These are phyloP conservation scores for Hanleya hanleyi DNA, from an alignment of 2,888 invertebrate genomes.

Conservation along the genomic window DNA sequence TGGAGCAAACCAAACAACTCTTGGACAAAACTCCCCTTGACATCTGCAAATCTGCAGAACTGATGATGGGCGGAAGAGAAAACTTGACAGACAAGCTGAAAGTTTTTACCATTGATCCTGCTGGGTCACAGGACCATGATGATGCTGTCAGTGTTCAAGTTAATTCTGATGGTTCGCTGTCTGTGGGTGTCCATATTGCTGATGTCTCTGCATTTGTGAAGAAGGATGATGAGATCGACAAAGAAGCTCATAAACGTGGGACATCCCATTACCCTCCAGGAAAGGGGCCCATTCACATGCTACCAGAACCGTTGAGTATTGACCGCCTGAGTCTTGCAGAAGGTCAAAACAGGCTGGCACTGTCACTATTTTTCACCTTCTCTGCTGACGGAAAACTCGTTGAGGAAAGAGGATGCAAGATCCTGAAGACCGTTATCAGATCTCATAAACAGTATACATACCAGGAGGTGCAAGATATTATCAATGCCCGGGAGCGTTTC, in stretches of 20 bases:
- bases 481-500: background rate
- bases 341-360: background rate
- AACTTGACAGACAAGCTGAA: slow-evolving; percentile 36
- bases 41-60: background rate
- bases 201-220: slow-evolving; percentile 45
- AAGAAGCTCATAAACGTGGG: slow-evolving; percentile 44
- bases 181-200: slow-evolving; percentile 53
- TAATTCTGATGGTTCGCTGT: slow-evolving; percentile 18
- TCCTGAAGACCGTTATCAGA: too few species aligned
- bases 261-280: slow-evolving; percentile 42
- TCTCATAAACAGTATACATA: too few species aligned
- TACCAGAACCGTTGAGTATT: slow-evolving; percentile 51
- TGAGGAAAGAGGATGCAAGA: too few species aligned
- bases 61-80: slow-evolving; percentile 20
- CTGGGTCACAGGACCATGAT: slow-evolving; percentile 44
- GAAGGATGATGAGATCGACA: slow-evolving; percentile 41
- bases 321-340: slow-evolving; percentile 43
- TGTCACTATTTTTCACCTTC: too few species aligned
- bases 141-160: slow-evolving; percentile 45
- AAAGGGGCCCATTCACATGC: slow-evolving; percentile 40
- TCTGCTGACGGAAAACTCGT: too few species aligned
- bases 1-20: too few species aligned
- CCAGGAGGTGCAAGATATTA: too few species aligned
- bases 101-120: slow-evolving; percentile 52
- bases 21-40: too few species aligned